These are phyloP conservation scores for Kryptolebias marmoratus DNA, from an alignment of 2,113 vertebrate species.

Conservation along the genomic window DNA sequence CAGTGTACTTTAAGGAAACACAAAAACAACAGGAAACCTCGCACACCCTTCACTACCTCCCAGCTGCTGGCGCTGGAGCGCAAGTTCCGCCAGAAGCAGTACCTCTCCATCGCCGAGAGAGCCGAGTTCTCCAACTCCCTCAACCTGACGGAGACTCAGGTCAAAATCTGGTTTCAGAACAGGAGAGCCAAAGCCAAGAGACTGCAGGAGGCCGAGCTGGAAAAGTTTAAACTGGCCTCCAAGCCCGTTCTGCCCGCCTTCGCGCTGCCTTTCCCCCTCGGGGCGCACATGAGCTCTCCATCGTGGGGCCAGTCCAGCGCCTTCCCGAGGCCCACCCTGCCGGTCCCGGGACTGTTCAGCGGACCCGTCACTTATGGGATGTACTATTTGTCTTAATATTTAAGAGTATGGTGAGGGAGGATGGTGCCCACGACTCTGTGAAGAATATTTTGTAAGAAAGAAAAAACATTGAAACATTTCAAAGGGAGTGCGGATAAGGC, in stretches of 20 bases:
- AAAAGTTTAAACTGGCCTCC: constrained; percentile 84
- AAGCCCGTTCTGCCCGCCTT: constrained; percentile 84
- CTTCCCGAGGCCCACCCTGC: constrained; percentile 78
- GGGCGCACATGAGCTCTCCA: constrained; percentile 77
- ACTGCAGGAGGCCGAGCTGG: constrained; percentile 87
- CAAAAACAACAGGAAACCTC: constrained; percentile 88
- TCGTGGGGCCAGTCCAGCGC: constrained; percentile 73
- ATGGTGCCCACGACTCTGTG: constrained; percentile 1
- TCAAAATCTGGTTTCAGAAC: constrained; percentile 91
- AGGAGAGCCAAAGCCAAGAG: constrained; percentile 86
- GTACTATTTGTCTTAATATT: constrained; percentile 85
- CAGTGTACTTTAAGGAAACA: constrained; percentile 82
- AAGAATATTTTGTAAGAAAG: neutral
- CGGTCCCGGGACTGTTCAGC: constrained; percentile 82
- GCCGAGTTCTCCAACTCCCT: constrained; percentile 85
- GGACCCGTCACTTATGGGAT: constrained; percentile 85
- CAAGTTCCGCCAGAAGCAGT: constrained; percentile 88
- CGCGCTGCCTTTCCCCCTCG: constrained; percentile 83
- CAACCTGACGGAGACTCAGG: constrained; percentile 87
- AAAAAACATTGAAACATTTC: neutral
- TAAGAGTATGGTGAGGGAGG: constrained; percentile 15
- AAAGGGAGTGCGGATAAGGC: neutral
- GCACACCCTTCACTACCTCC: constrained; percentile 87
- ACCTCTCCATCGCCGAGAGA: constrained; percentile 84
- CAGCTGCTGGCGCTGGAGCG: constrained; percentile 87